A percentile compares a stretch with the other conserved stretches of the same genome.
These are phyloP conservation scores for Grapholita molesta DNA, from an alignment of 1,140 invertebrate species.

Conservation along the genomic window DNA sequence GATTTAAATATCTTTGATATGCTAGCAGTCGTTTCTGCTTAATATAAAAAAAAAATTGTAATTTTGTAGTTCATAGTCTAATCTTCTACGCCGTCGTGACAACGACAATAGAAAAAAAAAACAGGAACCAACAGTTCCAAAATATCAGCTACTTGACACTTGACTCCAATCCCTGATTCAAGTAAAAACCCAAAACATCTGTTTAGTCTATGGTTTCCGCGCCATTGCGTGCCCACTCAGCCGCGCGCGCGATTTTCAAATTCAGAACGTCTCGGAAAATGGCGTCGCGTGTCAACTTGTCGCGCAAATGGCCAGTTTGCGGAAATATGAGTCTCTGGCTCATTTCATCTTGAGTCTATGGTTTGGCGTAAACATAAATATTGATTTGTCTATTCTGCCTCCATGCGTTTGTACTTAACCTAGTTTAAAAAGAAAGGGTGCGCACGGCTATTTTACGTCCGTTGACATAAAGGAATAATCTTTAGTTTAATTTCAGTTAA, in stretches of 20 bases:
- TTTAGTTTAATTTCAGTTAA: too few species aligned
- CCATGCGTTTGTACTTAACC: background rate
- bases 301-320: slow-evolving; percentile 38
- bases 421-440: background rate
- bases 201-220: slow-evolving; percentile 63
- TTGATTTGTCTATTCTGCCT: background rate
- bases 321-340: slow-evolving; percentile 4
- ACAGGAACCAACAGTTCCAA: too few species aligned
- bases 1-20: too few species aligned
- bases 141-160: background rate
- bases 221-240: slow-evolving; percentile 55
- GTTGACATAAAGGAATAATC: too few species aligned
- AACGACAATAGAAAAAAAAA: too few species aligned
- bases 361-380: background rate
- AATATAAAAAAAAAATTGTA: too few species aligned
- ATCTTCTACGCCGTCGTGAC: too few species aligned
- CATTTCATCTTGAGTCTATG: background rate
- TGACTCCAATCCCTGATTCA: background rate
- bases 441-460: too few species aligned
- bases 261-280: slow-evolving; percentile 52
- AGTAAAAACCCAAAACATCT: slow-evolving; percentile 39
- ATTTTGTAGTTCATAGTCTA: too few species aligned
- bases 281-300: slow-evolving; percentile 49
- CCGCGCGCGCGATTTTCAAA: slow-evolving; percentile 52
- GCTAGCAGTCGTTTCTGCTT: too few species aligned